Evolutionary conservation across 2,113 vertebrate species (phyloP), one percentile per base, ranked within the genome.

Genomic region (Nannospalax galili): DNA sequence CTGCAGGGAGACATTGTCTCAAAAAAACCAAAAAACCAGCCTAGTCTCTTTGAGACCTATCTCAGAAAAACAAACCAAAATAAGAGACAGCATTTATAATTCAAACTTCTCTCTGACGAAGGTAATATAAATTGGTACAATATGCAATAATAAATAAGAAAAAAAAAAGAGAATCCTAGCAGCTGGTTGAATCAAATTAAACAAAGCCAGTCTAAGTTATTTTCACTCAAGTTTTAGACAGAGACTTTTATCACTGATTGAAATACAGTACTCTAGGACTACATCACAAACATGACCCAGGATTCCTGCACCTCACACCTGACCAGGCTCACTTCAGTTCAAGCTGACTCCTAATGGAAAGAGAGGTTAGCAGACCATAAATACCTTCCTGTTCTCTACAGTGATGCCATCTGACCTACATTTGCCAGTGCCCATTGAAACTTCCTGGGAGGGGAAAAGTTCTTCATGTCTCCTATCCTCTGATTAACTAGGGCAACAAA

Each of bases 371-470:
- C 97, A 97, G 87, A 96, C 98, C 98, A 97, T 97, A 98, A 98
- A 98, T 97, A 98, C 98, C 98, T 98, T 98, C 98, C 98, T 98
- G 98, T 97, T 98, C 92, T 74, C 95, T 96, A 94, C 88, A 58
- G 97, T 98, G 98, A 98, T 98, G 98, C 98, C 98, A 98, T 98
- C 89, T 98, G 98, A 98, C 98, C 98, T 98, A 98, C 98, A 98
- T 98, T n/a, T 98, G 97, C 97, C 98, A 97, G 97, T 56, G 97
- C 98, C 97, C 98, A 98, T 94, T 98, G 98, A 98, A 98, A 98
- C 97, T 98, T 97, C 91, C 32, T 96, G 96, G 96, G 96, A 97
- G 96, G 92, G 95, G 64, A 98, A 97, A 96, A 96, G 98, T 96
- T 98, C 94, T 97, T 98, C 97, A 97, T 97, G 97, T 98, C 97